These are phyloP conservation scores for Rostratula benghalensis DNA, from an alignment of 2,113 vertebrate species.

Conservation along the genomic window DNA sequence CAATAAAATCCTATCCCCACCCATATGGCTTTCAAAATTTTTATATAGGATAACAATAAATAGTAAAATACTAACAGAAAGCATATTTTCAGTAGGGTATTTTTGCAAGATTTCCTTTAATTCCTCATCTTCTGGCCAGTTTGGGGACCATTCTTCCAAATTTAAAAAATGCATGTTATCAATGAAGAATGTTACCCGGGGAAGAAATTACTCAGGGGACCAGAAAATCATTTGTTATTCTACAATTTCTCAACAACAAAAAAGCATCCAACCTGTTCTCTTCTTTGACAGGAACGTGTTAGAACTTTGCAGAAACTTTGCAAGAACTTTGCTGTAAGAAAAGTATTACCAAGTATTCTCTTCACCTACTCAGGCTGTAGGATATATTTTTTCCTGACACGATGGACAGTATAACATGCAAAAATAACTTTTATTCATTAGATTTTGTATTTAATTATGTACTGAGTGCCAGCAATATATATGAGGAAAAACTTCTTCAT, in stretches of 20 bases:
- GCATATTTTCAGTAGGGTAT: not conserved
- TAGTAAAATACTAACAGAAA: not conserved
- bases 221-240: not conserved
- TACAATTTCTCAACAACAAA: not conserved
- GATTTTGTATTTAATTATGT: not conserved
- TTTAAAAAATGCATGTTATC: not conserved
- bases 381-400: not conserved
- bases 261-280: not conserved
- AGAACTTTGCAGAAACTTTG: not conserved
- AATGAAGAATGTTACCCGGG: not conserved
- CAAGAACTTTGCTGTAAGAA: not conserved
- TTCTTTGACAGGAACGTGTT: not conserved
- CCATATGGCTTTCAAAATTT: not conserved
- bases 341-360: not conserved
- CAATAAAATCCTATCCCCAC: conserved; percentile 6
- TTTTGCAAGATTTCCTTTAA: not conserved
- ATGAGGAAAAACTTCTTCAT: too few species aligned
- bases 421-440: not conserved
- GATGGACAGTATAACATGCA: not conserved
- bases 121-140: not conserved
- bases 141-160: not conserved
- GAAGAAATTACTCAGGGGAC: not conserved
- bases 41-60: conserved; percentile 9
- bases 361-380: not conserved
- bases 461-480: not conserved